Percentiles rank a stretch among this genome's conserved stretches.
These are phyloP conservation scores for Drosophila paranaensis DNA, from an alignment of 2,888 invertebrate genomes.

Conservation along the genomic window DNA sequence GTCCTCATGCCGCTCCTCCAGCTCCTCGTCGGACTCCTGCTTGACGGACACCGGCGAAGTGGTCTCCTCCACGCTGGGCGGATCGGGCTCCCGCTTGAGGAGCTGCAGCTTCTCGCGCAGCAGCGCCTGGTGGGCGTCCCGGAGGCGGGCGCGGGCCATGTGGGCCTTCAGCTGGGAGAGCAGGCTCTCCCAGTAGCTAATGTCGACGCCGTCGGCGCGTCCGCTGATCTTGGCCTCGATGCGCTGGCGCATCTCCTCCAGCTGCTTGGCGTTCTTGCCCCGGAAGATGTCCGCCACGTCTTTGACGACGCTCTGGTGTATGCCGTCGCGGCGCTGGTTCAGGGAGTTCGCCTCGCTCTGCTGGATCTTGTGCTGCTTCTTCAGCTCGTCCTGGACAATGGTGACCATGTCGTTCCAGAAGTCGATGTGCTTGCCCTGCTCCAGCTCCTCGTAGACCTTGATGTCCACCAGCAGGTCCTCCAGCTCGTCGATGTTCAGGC, in stretches of 20 bases:
- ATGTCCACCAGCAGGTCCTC: conserved; percentile 99
- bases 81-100: conserved; percentile 94
- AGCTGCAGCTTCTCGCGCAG: conserved; percentile 94
- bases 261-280: conserved; percentile 95
- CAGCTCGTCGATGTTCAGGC: conserved; percentile 94
- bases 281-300: conserved; percentile 96
- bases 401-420: conserved; percentile 99
- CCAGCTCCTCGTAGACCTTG: conserved; percentile 96
- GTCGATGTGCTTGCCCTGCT: conserved; percentile 93
- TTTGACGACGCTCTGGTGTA: conserved; percentile 95
- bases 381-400: conserved; percentile 96
- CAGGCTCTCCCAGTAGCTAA: conserved; percentile 99
- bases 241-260: conserved; percentile 92
- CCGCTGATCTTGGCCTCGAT: conserved; percentile 95
- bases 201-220: conserved; percentile 95
- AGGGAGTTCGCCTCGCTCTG: conserved; percentile 87
- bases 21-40: conserved; percentile 16
- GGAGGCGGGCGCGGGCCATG: conserved; percentile 95
- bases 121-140: conserved; percentile 96
- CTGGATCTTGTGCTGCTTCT: conserved; percentile 92
- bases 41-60: not conserved
- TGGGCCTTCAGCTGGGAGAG: conserved; percentile 98
- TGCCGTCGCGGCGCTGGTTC: conserved; percentile 86
- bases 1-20: not conserved
- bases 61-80: conserved; percentile 26